phyloP scores from a whole-genome alignment of 53 echinoderm and acorn worm species.

The Astropecten irregularis region DNA sequence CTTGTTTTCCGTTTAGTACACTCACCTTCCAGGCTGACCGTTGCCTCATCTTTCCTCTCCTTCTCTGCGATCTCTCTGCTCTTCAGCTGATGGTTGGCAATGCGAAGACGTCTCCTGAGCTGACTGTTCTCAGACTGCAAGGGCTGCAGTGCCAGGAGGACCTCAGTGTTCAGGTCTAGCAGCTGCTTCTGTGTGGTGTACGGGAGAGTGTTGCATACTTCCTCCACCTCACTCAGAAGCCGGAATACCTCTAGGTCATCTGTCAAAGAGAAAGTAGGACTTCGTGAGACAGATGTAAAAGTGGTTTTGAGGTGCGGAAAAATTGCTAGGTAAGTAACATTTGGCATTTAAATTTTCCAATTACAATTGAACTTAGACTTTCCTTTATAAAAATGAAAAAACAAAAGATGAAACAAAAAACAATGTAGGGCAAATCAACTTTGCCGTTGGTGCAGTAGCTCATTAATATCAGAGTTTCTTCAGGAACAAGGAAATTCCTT shows the following conservation, averaged over 20 bases:
- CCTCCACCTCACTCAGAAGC: conserved; percentile 67
- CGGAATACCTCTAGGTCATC: conserved; percentile 64
- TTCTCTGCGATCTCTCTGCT: conserved; percentile 52
- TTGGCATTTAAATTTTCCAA: too few species aligned
- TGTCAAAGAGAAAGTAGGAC: too few species aligned
- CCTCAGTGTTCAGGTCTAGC: conserved; percentile 74
- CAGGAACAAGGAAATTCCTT: too few species aligned
- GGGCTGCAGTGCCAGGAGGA: conserved; percentile 88
- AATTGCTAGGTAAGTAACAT: too few species aligned
- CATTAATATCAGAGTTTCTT: too few species aligned
- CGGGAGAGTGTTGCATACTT: conserved; percentile 80
- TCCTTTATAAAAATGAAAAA: too few species aligned
- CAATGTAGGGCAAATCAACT: too few species aligned
- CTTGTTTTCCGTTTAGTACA: background rate
- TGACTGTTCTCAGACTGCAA: conserved; percentile 87
- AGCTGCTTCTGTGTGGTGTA: conserved; percentile 63
- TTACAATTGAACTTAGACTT: too few species aligned
- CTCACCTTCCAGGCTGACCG: conserved; percentile 56
- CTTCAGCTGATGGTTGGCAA: conserved; percentile 83
- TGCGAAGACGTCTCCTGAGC: conserved; percentile 78
- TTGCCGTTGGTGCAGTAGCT: too few species aligned
- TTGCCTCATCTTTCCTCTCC: conserved; percentile 33
- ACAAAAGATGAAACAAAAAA: too few species aligned
- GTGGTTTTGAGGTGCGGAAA: too few species aligned
- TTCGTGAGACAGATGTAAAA: too few species aligned